Evolutionary conservation across 1,140 invertebrate genomes (phyloP), one percentile per base, ranked within the genome.

Genomic region (Colletes gigas): DNA sequence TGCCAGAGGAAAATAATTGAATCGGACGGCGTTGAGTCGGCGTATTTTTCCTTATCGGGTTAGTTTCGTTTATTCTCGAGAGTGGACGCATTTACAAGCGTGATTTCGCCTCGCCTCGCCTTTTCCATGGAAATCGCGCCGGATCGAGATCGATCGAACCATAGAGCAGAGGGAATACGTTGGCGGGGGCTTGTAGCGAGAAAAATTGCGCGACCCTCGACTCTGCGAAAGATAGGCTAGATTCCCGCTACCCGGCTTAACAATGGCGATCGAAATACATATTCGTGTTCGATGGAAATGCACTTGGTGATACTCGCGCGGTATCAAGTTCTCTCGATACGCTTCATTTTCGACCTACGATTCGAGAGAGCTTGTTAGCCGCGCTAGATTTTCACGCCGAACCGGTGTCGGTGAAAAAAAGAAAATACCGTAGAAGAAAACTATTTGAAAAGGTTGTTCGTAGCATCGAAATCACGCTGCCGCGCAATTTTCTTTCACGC

Each of bases 221-320:
- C 15, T 57, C 55, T n/a, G 15, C 55, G 55, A 57, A 57, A 30
- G 30, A 30, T 30, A 30, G 30, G 30, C 30, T 30, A 30, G 30
- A 30, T 30, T 30, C 30, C 30, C 30, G 55, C 3, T 57, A 15
- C 15, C 3, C 15, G 55, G 15, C 67, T 9, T 55, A 55, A 70
- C 68, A 70, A 70, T 55, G 21, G 15, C 30, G 52, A 17, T 50
- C 19, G 66, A 57, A 50, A 44, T 44, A 44, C 44, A 68, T 50
- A 68, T 30, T 70, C 68, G 52, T 14, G 52, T 5, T 15, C 68
- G 30, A 70, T 70, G 17, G 52, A 70, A 55, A 55, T 55, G 68
- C 68, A 54, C 50, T 69, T 30, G 67, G 8, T n/a, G n/a, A n/a
- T n/a, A n/a, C n/a, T n/a, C n/a, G n/a, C n/a, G n/a, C 3, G 30